phyloP scores from a whole-genome alignment of 2,113 vertebrate species.

The Amphiprion ocellaris region DNA sequence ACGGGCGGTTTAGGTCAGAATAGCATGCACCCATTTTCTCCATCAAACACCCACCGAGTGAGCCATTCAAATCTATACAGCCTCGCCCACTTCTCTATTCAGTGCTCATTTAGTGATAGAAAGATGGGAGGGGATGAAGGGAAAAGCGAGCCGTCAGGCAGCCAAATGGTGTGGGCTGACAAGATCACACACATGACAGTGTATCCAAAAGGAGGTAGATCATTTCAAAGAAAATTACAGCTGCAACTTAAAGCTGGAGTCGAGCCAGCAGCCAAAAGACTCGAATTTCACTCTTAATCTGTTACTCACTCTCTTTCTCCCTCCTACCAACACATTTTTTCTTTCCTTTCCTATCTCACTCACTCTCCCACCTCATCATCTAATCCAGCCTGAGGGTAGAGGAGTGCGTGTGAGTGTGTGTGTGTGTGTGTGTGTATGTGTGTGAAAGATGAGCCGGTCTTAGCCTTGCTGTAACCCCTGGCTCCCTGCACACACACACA shows the following conservation, averaged over 20 bases:
- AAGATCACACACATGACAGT: slow-evolving; percentile 38
- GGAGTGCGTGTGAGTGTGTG: slow-evolving; percentile 33
- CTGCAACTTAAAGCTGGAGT: slow-evolving; percentile 65
- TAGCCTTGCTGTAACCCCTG: slow-evolving; percentile 73
- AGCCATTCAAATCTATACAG: slow-evolving; percentile 61
- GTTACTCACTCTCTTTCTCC: slow-evolving; percentile 58
- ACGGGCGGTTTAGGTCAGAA: slow-evolving; percentile 62
- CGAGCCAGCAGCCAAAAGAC: slow-evolving; percentile 63
- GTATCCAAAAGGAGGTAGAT: slow-evolving; percentile 44
- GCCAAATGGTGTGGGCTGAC: slow-evolving; percentile 47
- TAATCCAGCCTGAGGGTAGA: slow-evolving; percentile 78
- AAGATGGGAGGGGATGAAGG: slow-evolving; percentile 61
- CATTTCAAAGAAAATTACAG: slow-evolving; percentile 62
- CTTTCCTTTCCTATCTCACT: slow-evolving; percentile 67
- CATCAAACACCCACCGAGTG: slow-evolving; percentile 67
- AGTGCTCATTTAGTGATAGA: slow-evolving; percentile 69
- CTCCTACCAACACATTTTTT: slow-evolving; percentile 63
- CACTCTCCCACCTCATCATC: slow-evolving; percentile 78
- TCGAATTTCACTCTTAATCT: slow-evolving; percentile 73
- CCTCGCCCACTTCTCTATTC: slow-evolving; percentile 58
- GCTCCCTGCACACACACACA: slow-evolving; percentile 29
- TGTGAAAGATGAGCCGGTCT: slow-evolving; percentile 72
- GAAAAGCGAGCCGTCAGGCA: slow-evolving; percentile 38
- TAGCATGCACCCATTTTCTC: slow-evolving; percentile 61
- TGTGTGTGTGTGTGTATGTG: slow-evolving; percentile 27